Percentiles rank a stretch among this genome's conserved stretches.
Evolutionary conservation across 2,797 vertebrate species (phyloP).

Genomic region (Arctocebus calabarensis): DNA sequence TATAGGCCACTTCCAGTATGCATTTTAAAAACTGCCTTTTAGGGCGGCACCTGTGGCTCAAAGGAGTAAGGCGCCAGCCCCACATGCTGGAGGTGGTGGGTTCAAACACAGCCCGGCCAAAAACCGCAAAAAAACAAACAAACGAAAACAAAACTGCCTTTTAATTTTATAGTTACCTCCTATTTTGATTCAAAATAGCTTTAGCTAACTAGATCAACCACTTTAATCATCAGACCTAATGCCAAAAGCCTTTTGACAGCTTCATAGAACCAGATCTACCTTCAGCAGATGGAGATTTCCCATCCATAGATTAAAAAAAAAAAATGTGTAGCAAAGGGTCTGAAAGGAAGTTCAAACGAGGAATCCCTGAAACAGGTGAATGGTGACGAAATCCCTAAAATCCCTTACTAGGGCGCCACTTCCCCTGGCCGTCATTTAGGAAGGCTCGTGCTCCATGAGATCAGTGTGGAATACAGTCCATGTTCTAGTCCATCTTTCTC

Average conservation of each 20-base stretch:
- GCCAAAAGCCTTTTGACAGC: background rate
- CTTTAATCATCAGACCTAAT: background rate
- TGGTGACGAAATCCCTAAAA: background rate
- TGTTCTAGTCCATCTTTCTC: background rate
- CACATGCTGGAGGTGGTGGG: no score
- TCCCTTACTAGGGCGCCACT: background rate
- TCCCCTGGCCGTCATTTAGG: background rate
- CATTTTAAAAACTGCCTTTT: conserved; percentile 36
- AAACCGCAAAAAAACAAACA: no score
- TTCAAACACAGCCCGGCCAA: no score
- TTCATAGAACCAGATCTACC: background rate
- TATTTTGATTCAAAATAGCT: background rate
- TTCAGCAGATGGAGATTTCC: background rate
- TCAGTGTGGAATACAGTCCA: background rate
- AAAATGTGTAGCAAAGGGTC: background rate
- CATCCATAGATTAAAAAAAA: background rate
- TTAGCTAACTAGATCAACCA: background rate
- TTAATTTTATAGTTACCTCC: conserved; percentile 44
- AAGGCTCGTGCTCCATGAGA: background rate
- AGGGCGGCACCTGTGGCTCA: no score
- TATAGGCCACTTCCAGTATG: background rate
- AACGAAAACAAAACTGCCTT: background rate
- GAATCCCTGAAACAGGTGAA: background rate
- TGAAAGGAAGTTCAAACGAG: background rate
- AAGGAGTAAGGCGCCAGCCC: no score